phyloP scores from a whole-genome alignment of 2,797 vertebrate genomes.

The Syndactyla subalaris region DNA sequence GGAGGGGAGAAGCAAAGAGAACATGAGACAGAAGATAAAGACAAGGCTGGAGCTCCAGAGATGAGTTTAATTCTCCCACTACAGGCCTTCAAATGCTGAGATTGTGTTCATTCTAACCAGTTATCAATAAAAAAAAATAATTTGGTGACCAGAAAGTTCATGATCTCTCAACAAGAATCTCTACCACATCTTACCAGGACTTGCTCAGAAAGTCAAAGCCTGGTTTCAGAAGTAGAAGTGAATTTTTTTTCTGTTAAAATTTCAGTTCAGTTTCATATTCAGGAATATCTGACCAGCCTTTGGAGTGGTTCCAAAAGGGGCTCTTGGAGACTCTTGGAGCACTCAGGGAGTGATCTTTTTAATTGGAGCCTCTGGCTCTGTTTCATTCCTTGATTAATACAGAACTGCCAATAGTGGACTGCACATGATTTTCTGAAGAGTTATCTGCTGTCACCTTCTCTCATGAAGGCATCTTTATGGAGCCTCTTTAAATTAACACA shows the following conservation, averaged over 20 bases:
- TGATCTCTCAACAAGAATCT: background rate
- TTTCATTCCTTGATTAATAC: background rate
- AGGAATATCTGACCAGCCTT: background rate
- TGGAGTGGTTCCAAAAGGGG: no score
- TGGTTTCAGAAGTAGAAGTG: background rate
- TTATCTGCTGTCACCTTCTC: background rate
- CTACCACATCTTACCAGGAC: background rate
- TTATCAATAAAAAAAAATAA: background rate
- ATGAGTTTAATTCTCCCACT: background rate
- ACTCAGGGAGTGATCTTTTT: background rate
- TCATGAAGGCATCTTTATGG: no score
- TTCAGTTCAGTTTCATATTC: background rate
- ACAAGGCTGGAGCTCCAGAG: background rate
- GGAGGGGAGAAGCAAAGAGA: background rate
- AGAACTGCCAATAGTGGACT: background rate
- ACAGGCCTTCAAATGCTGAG: background rate
- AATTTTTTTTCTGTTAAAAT: background rate
- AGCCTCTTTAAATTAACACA: background rate
- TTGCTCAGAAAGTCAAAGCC: background rate
- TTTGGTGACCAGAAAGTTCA: background rate
- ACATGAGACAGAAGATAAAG: background rate
- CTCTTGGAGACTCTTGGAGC: background rate
- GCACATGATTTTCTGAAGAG: background rate
- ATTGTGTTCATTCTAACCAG: background rate
- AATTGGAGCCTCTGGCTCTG: background rate